A percentile compares a stretch with the other conserved stretches of the same genome.
phyloP scores from a whole-genome alignment of 2,113 vertebrate species.

The Uria lomvia region DNA sequence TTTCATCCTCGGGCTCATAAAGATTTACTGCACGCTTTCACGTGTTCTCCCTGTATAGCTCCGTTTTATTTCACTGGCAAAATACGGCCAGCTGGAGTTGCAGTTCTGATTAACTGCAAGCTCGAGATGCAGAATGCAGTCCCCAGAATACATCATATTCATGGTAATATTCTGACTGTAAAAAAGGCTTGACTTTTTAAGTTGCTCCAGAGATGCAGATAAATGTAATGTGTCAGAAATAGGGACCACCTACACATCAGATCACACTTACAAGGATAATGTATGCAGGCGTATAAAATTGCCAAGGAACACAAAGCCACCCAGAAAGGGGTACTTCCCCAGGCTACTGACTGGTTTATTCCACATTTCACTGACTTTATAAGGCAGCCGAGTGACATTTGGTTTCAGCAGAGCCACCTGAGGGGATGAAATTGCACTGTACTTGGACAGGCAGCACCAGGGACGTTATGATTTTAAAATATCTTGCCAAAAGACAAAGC shows the following conservation, averaged over 20 bases:
- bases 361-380: constrained; percentile 29
- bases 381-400: constrained; percentile 25
- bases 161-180: constrained; percentile 27
- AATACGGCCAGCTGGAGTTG: constrained; percentile 47
- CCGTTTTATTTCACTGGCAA: constrained; percentile 21
- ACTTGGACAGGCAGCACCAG: not conserved
- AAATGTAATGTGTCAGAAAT: constrained; percentile 60
- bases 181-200: constrained; percentile 41
- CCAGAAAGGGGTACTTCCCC: constrained; percentile 48
- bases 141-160: constrained; percentile 50
- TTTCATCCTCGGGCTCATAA: constrained; percentile 30
- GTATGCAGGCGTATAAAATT: constrained; percentile 19
- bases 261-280: constrained; percentile 60
- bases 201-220: constrained; percentile 55
- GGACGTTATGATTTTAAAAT: not conserved
- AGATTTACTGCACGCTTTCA: constrained; percentile 38
- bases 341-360: constrained; percentile 27
- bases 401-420: constrained; percentile 26
- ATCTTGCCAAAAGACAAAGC: constrained; percentile 3
- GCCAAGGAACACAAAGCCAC: constrained; percentile 43
- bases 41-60: constrained; percentile 45
- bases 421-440: constrained; percentile 23
- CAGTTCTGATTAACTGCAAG: constrained; percentile 50
- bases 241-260: constrained; percentile 57
- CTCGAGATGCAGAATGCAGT: constrained; percentile 33